phyloP scores from a whole-genome alignment of 2,888 invertebrate genomes.

The Automeris io region DNA sequence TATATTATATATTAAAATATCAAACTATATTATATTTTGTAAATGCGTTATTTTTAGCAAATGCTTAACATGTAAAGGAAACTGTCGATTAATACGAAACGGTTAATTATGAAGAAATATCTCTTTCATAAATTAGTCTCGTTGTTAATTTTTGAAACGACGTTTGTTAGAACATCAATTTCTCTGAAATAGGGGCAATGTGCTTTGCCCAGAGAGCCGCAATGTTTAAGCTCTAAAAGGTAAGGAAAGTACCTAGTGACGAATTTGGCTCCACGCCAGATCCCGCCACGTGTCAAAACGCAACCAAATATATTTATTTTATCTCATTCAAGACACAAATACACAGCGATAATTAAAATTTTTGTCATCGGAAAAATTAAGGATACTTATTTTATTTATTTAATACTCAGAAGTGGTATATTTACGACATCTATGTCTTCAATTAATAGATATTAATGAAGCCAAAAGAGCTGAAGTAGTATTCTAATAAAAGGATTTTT shows the following conservation, averaged over 20 bases:
- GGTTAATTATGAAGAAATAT: slow-evolving; percentile 32
- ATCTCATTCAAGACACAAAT: slow-evolving; percentile 60
- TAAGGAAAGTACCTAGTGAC: slow-evolving; percentile 52
- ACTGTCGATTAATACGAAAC: slow-evolving; percentile 3
- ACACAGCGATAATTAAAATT: slow-evolving; percentile 59
- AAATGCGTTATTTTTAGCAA: neutral
- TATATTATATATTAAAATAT: too few species aligned
- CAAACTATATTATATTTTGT: neutral
- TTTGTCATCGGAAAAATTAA: slow-evolving; percentile 61
- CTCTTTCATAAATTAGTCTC: slow-evolving; percentile 65
- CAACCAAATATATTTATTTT: slow-evolving; percentile 58
- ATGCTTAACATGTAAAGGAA: neutral
- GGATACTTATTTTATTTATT: slow-evolving; percentile 21
- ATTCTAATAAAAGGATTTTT: too few species aligned
- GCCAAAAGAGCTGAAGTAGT: too few species aligned
- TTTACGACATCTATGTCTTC: too few species aligned
- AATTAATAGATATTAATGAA: too few species aligned
- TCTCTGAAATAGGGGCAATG: slow-evolving; percentile 65
- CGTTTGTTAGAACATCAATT: slow-evolving; percentile 55
- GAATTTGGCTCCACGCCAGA: slow-evolving; percentile 55
- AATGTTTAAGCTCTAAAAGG: slow-evolving; percentile 42
- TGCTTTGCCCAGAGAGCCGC: slow-evolving; percentile 42
- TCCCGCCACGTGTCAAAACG: slow-evolving; percentile 41
- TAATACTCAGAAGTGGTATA: neutral
- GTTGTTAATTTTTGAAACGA: slow-evolving; percentile 49